Percentiles rank a stretch among this genome's conserved stretches.
Conservation (phyloP, 1,140 invertebrate species). For the Cardiocondyla obscurior region DNA sequence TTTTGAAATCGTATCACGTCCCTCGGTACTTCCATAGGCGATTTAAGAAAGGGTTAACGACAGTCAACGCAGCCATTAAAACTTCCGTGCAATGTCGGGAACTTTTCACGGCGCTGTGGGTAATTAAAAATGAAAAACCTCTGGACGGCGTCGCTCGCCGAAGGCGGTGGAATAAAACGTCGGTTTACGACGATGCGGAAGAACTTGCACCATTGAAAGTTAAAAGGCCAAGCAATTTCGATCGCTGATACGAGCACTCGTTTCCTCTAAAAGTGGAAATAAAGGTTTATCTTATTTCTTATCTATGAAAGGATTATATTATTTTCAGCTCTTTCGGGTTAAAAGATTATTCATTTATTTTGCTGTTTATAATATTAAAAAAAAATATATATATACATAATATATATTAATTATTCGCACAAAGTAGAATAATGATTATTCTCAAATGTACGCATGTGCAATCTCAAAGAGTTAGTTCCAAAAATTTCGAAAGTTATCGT, state of each 20-base stretch:
- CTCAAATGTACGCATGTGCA: not conserved
- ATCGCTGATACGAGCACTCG: slow-evolving; percentile 40
- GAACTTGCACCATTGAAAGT: slow-evolving; percentile 69
- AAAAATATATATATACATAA: not conserved
- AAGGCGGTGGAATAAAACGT: slow-evolving; percentile 65
- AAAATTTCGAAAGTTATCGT: not conserved
- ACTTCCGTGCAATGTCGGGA: slow-evolving; percentile 47
- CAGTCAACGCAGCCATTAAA: slow-evolving; percentile 63
- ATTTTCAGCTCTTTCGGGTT: not conserved
- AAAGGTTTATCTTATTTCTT: slow-evolving; percentile 19
- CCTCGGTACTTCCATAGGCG: slow-evolving; percentile 13
- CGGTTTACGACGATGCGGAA: slow-evolving; percentile 62
- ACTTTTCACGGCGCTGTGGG: slow-evolving; percentile 57
- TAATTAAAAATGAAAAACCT: slow-evolving; percentile 73
- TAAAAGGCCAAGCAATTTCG: slow-evolving; percentile 61
- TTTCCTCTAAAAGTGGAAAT: not conserved
- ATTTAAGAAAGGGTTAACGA: slow-evolving; percentile 51
- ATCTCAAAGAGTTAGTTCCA: no score
- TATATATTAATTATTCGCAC: not conserved
- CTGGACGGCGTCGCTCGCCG: slow-evolving; percentile 39
- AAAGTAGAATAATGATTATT: not conserved
- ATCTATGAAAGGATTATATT: not conserved
- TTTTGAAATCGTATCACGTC: slow-evolving; percentile 57
- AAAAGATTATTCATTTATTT: not conserved
- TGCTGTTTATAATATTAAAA: not conserved